These are phyloP conservation scores for Rhinichthys klamathensis DNA, from an alignment of 2,113 vertebrate species.

Conservation along the genomic window DNA sequence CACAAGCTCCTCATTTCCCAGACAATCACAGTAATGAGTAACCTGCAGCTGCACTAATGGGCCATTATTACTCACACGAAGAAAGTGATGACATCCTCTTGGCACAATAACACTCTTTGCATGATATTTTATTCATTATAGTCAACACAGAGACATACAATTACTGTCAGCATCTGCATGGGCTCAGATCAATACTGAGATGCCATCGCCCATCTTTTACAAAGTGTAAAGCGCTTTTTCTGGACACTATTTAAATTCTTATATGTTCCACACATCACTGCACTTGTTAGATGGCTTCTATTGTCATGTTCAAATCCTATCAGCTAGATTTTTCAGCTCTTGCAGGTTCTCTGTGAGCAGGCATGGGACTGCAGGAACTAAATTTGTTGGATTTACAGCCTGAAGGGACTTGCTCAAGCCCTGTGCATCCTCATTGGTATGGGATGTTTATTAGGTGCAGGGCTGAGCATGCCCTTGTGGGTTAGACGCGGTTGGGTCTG, in stretches of 20 bases:
- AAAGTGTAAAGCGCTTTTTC: too few relatives aligned
- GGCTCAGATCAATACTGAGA: slow-evolving; percentile 52
- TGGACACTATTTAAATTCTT: slow-evolving; percentile 42
- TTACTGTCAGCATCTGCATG: slow-evolving; percentile 65
- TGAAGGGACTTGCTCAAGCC: slow-evolving; percentile 6
- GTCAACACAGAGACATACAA: slow-evolving; percentile 69
- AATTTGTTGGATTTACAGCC: slow-evolving; percentile 47
- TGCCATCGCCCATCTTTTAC: neutral
- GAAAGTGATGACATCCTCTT: slow-evolving; percentile 61
- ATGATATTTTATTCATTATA: slow-evolving; percentile 77
- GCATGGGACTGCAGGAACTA: slow-evolving; percentile 40
- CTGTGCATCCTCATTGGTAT: slow-evolving; percentile 61
- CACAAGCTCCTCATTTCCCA: slow-evolving; percentile 54
- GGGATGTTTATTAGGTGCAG: slow-evolving; percentile 71
- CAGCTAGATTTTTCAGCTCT: slow-evolving; percentile 30
- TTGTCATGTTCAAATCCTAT: neutral
- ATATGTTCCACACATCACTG: neutral
- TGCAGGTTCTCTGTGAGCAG: slow-evolving; percentile 56
- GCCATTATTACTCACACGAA: slow-evolving; percentile 65
- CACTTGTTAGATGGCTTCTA: slow-evolving; percentile 1
- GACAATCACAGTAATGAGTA: slow-evolving; percentile 61
- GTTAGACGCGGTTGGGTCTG: slow-evolving; percentile 60
- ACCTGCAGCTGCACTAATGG: slow-evolving; percentile 62
- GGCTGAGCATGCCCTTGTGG: slow-evolving; percentile 68
- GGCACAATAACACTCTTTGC: slow-evolving; percentile 64